A percentile compares a stretch with the other conserved stretches of the same genome.
These are phyloP conservation scores for Cebus imitator DNA, from an alignment of 2,113 vertebrate genomes.

Conservation along the genomic window DNA sequence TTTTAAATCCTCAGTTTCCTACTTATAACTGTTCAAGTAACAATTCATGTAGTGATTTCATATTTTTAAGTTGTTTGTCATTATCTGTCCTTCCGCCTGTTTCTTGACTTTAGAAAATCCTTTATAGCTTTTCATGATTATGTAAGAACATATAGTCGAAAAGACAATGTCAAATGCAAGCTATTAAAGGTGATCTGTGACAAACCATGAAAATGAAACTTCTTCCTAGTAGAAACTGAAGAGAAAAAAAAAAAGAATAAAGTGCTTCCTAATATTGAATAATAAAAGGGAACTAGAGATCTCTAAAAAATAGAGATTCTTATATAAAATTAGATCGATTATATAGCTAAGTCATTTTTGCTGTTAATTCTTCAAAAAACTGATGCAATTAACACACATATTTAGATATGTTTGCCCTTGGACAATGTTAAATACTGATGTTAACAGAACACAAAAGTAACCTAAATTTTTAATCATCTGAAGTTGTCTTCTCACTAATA, in stretches of 20 bases:
- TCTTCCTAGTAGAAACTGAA: constrained; percentile 23
- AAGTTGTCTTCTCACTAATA: constrained; percentile 53
- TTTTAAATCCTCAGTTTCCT: constrained; percentile 40
- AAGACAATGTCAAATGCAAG: constrained; percentile 12
- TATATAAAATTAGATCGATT: neutral
- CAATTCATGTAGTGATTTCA: neutral
- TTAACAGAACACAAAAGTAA: constrained; percentile 26
- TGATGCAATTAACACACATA: neutral
- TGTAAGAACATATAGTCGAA: neutral
- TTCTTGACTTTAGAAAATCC: neutral
- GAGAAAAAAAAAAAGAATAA: neutral
- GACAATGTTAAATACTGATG: neutral
- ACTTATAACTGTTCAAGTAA: neutral
- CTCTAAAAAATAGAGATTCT: constrained; percentile 38
- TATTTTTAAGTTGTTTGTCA: constrained; percentile 29
- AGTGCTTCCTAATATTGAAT: neutral
- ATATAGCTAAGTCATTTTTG: constrained; percentile 4
- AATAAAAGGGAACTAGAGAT: neutral
- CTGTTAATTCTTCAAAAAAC: constrained; percentile 9
- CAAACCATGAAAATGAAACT: constrained; percentile 25
- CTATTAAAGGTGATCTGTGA: neutral
- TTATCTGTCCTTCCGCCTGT: constrained; percentile 34
- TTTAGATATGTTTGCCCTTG: constrained; percentile 9
- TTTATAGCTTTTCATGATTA: neutral
- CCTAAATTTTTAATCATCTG: constrained; percentile 53